Evolutionary conservation across 2,113 vertebrate species (phyloP).

Genomic region (Epinephelus moara): DNA sequence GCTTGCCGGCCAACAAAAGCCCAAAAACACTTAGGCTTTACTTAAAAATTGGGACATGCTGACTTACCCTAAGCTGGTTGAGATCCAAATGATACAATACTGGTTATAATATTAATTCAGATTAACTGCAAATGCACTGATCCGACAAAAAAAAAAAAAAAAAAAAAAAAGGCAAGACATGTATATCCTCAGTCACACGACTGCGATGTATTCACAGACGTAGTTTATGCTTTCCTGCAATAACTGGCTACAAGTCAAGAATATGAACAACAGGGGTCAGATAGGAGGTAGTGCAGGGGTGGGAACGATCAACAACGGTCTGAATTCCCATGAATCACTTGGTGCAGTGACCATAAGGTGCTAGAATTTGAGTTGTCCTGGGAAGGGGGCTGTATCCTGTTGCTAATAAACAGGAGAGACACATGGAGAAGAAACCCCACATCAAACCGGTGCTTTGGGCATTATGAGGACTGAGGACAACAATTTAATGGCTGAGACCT

Average conservation of each 20-base stretch:
- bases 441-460: not conserved
- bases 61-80: conserved; percentile 71
- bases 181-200: conserved; percentile 37
- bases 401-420: conserved; percentile 4
- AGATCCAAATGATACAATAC: conserved; percentile 55
- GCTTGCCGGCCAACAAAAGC: conserved; percentile 67
- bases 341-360: conserved; percentile 50
- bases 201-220: conserved; percentile 24
- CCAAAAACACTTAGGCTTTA: conserved; percentile 65
- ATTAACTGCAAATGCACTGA: conserved; percentile 65
- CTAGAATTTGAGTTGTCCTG: conserved; percentile 46
- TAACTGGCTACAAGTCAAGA: conserved; percentile 57
- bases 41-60: conserved; percentile 76
- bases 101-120: conserved; percentile 65
- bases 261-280: conserved; percentile 54
- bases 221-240: conserved; percentile 62
- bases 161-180: conserved; percentile 31
- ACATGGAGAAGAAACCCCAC: not conserved
- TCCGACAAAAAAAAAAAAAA: conserved; percentile 15
- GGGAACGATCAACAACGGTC: conserved; percentile 12
- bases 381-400: conserved; percentile 48
- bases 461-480: not conserved
- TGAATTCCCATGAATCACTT: conserved; percentile 63
- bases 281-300: not conserved
- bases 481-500: not conserved